phyloP scores from a whole-genome alignment of 2,113 vertebrate genomes.

The Phylloscopus trochiloides region DNA sequence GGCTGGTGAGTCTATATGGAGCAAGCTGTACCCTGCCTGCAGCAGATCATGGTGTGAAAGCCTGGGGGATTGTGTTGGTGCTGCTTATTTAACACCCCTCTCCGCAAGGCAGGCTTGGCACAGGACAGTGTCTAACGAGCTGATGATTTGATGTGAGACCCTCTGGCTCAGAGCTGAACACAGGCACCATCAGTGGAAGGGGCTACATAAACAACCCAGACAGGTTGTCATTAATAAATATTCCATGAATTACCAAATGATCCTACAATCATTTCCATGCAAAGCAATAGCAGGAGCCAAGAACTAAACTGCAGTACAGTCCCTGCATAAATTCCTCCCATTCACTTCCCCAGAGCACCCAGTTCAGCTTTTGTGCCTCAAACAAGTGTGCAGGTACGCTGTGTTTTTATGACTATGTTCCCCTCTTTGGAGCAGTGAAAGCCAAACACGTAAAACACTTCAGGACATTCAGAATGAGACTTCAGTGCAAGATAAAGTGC shows the following conservation, averaged over 20 bases:
- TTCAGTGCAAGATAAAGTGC: background rate
- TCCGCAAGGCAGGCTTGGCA: background rate
- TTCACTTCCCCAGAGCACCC: background rate
- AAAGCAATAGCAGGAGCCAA: background rate
- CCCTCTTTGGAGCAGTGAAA: background rate
- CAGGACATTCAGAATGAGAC: background rate
- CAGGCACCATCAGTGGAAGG: background rate
- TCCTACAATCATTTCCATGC: background rate
- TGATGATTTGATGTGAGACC: background rate
- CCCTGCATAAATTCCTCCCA: background rate
- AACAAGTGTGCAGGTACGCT: background rate
- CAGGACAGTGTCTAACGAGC: background rate
- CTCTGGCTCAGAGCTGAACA: background rate
- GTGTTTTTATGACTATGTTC: background rate
- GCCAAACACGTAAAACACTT: background rate
- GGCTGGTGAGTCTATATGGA: background rate
- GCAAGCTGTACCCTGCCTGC: background rate
- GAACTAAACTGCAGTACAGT: background rate
- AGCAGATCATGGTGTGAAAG: background rate
- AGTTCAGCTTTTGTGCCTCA: background rate
- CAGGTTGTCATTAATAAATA: slow-evolving; percentile 15
- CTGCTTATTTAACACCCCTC: background rate
- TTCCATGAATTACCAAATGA: background rate
- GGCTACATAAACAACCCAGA: background rate
- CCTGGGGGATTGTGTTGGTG: background rate